These are phyloP conservation scores for Tragelaphus scriptus DNA, from an alignment of 2,113 vertebrate species.

Conservation along the genomic window DNA sequence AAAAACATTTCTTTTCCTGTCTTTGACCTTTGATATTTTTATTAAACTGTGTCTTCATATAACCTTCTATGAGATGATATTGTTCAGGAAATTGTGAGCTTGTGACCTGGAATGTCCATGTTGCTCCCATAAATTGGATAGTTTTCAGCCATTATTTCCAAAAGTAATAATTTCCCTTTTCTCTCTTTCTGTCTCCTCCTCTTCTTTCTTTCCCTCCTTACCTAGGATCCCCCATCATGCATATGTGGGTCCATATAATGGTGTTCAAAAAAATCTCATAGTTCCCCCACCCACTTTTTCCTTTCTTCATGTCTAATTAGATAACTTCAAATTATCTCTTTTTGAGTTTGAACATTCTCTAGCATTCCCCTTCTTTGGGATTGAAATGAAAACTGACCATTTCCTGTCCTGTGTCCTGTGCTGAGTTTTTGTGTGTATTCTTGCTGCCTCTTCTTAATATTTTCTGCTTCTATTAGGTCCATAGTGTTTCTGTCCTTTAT, in stretches of 20 bases:
- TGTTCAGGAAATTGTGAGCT: neutral
- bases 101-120: neutral
- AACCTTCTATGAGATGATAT: neutral
- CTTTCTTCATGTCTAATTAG: neutral
- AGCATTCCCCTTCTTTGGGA: no score
- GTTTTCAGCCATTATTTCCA: neutral
- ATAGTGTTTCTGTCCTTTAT: no score
- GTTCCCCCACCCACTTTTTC: neutral
- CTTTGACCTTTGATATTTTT: neutral
- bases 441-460: no score
- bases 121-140: neutral
- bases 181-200: neutral
- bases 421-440: no score
- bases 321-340: neutral
- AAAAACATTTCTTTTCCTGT: neutral
- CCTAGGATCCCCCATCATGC: neutral
- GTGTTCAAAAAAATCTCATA: neutral
- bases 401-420: no score
- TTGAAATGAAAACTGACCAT: no score
- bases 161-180: neutral
- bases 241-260: neutral
- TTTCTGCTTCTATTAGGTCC: no score
- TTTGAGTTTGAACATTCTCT: neutral
- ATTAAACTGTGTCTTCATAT: neutral
- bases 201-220: neutral